Evolutionary conservation across 2,888 invertebrate species (phyloP).

Genomic region (Cryptus viduatorius): DNA sequence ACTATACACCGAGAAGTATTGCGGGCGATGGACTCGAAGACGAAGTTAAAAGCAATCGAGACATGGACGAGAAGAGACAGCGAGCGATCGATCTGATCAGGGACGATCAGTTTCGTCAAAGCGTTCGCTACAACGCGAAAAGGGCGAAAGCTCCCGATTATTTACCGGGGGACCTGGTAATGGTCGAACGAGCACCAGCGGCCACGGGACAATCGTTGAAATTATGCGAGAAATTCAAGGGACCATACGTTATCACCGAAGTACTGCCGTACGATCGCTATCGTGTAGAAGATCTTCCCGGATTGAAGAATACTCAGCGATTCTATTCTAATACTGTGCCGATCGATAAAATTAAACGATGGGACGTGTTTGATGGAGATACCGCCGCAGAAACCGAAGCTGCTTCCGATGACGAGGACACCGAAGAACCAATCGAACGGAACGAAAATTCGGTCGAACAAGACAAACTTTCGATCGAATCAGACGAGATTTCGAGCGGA

Average conservation of each 20-base stretch:
- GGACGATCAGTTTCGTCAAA: too few species aligned
- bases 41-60: constrained; percentile 19
- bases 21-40: constrained; percentile 35
- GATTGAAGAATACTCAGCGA: constrained; percentile 41
- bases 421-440: neutral
- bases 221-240: constrained; percentile 54
- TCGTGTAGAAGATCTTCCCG: constrained; percentile 61
- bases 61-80: constrained; percentile 30
- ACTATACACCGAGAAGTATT: constrained; percentile 50
- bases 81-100: constrained; percentile 8
- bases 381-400: constrained; percentile 15
- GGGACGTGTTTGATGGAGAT: constrained; percentile 34
- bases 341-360: constrained; percentile 53
- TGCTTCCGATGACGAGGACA: constrained; percentile 6
- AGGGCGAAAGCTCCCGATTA: too few species aligned
- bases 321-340: constrained; percentile 55
- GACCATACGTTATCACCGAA: constrained; percentile 64
- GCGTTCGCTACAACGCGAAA: too few species aligned
- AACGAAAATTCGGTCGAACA: constrained; percentile 23
- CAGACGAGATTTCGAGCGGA: neutral
- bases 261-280: constrained; percentile 67
- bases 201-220: constrained; percentile 47
- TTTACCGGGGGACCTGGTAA: neutral
- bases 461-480: neutral
- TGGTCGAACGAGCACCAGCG: constrained; percentile 40